Base-by-base conservation (phyloP, 2,113 vertebrate species). In the Dromas ardeola region DNA sequence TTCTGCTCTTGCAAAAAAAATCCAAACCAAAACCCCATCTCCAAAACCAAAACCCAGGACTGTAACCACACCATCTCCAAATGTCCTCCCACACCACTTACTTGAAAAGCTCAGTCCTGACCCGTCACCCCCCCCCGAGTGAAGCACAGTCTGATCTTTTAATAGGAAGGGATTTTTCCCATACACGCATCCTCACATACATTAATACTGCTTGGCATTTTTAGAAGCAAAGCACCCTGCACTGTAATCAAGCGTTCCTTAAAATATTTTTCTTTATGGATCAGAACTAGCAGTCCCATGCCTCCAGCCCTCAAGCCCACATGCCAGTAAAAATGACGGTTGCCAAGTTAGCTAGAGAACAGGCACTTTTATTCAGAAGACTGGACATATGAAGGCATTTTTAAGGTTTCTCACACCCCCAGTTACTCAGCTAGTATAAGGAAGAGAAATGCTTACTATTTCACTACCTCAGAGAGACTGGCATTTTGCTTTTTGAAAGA, bases 231-330 rank as follows among this genome's bases (percentile, higher is more conserved):
- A 85, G 73, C 49, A 38, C 88, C 59, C 91, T 88, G 90, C 90
- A 69, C 92, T 91, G 91, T 90, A 96, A 96, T 95, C 94, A 96
- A 95, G 88, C 70, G 96, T 94, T 96, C 93, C 93, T 95, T 92
- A 84, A 82, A 96, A 90, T 61, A 89, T 40, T 94, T 89, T 38
- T 40, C 83, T 95, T 81, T 63, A 81, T n/a, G 78, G 83, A 81
- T 90, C 77, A 81, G 89, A 81, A 95, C 89, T 47, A 36, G 74
- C 86, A 93, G 92, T 91, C 34, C 83, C 84, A 27, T 69, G 72
- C 67, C 78, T 86, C 45, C 88, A 91, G 88, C 79, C 56, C 93
- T 45, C 14, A 10, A 79, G 85, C 84, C 69, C 94, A 3, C 40
- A 89, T 76, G 90, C 93, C 90, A 90, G 14, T 9, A 49, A 83